Conservation (phyloP, 2,113 vertebrate species). For the Notechis scutatus region DNA sequence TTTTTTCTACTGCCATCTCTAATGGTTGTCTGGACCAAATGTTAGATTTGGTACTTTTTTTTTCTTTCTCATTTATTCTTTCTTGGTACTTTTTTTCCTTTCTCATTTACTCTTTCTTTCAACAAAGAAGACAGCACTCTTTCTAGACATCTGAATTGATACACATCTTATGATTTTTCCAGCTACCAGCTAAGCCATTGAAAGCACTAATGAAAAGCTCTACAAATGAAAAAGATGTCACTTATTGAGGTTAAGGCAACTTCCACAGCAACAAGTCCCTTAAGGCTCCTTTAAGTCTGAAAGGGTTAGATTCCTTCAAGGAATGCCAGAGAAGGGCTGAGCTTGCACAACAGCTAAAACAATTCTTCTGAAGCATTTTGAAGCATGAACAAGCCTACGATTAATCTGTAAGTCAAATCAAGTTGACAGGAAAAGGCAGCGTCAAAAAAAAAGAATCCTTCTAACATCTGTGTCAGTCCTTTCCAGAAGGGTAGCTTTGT, state of each 20-base stretch:
- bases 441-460: neutral
- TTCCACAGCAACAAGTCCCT: neutral
- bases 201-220: neutral
- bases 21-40: neutral
- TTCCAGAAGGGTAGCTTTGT: neutral
- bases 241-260: neutral
- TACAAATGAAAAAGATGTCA: neutral
- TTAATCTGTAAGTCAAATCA: neutral
- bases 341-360: neutral
- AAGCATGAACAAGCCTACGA: neutral
- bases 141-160: neutral
- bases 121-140: neutral
- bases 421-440: neutral
- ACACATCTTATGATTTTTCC: neutral
- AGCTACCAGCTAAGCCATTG: neutral
- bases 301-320: neutral
- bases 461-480: neutral
- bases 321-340: neutral
- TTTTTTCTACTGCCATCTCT: neutral
- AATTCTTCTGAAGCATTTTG: neutral
- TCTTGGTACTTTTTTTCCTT: neutral
- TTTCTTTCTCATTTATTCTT: neutral
- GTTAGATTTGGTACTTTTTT: neutral
- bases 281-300: neutral
- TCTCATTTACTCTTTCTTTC: neutral